Conservation (phyloP, 2,797 vertebrate genomes). For the Chiroxiphia lanceolata region DNA sequence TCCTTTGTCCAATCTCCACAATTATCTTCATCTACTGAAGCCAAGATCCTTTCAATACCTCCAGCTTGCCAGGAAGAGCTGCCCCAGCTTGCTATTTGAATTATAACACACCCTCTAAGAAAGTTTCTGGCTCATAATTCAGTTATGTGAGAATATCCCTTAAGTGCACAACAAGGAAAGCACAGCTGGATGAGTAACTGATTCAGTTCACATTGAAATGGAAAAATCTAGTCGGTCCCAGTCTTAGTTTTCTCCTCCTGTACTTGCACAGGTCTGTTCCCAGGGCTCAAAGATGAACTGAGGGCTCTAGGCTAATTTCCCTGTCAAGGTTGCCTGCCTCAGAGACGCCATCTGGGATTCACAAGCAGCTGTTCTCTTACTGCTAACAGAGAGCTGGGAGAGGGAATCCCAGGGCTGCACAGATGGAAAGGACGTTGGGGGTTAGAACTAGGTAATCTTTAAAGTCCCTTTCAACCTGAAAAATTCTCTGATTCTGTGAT, state of each 20-base stretch:
- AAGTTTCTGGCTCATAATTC: background rate
- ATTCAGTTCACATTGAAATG: background rate
- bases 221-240: background rate
- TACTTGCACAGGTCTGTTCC: background rate
- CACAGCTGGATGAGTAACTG: background rate
- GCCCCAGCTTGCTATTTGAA: slow-evolving; percentile 40
- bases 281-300: background rate
- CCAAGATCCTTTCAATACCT: slow-evolving; percentile 40
- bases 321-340: background rate
- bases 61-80: slow-evolving; percentile 16
- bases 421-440: background rate
- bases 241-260: background rate
- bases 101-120: slow-evolving; percentile 43
- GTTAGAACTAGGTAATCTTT: background rate
- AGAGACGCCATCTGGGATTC: background rate
- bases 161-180: background rate
- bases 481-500: background rate
- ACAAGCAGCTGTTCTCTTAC: background rate
- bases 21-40: background rate
- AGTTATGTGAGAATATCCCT: background rate
- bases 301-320: background rate
- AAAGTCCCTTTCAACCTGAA: background rate
- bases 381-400: background rate
- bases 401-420: background rate
- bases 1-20: background rate